Percentiles rank a stretch among this genome's conserved stretches.
Conservation (phyloP, 2,113 vertebrate species). For the Hippocampus barbouri region DNA sequence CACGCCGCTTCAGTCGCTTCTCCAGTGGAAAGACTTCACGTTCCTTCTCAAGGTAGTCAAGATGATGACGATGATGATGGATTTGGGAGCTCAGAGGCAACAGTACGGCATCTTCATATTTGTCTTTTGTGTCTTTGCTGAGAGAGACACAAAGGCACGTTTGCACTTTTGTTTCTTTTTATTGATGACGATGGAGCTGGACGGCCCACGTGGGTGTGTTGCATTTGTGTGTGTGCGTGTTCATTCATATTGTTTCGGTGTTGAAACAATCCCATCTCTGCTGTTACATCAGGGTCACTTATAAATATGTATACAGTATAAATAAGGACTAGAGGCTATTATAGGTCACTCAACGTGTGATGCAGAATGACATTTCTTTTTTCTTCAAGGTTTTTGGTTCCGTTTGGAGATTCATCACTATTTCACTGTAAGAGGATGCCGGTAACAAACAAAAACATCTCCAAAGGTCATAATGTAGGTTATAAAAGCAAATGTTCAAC, state of each 20-base stretch:
- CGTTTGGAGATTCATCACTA: constrained; percentile 19
- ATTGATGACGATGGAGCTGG: constrained; percentile 41
- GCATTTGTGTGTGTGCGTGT: constrained; percentile 24
- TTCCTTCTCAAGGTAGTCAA: constrained; percentile 10
- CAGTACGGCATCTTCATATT: constrained; percentile 22
- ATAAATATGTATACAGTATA: constrained; percentile 66
- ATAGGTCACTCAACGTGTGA: constrained; percentile 31
- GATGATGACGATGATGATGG: constrained; percentile 33
- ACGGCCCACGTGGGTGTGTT: constrained; percentile 24
- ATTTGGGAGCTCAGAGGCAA: constrained; percentile 37
- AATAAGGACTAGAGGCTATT: constrained; percentile 9
- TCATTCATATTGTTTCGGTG: constrained; percentile 45
- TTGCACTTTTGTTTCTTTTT: constrained; percentile 63
- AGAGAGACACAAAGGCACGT: constrained; percentile 49
- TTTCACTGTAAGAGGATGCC: not conserved
- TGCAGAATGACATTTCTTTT: constrained; percentile 31
- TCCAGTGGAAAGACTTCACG: not conserved
- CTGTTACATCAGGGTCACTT: constrained; percentile 65
- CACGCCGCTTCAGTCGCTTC: not conserved
- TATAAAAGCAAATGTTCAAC: not conserved
- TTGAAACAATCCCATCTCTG: constrained; percentile 52
- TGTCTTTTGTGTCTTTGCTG: constrained; percentile 43
- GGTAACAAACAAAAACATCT: not conserved
- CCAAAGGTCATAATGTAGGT: not conserved
- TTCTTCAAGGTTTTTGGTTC: constrained; percentile 35